phyloP scores from a whole-genome alignment of 2,888 invertebrate genomes.

The Idaea dimidiata region DNA sequence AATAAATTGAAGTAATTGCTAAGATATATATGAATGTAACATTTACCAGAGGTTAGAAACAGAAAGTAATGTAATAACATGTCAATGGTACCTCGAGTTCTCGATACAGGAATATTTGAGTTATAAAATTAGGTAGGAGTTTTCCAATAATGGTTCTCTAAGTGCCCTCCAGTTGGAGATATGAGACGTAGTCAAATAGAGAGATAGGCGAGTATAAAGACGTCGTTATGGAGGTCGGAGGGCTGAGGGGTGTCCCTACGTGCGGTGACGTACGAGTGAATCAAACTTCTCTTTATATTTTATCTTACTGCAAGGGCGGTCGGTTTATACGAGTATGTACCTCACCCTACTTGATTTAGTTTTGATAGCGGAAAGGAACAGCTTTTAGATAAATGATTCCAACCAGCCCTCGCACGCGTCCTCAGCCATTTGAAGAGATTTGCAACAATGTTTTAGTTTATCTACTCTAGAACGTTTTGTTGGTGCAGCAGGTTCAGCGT shows the following conservation, averaged over 20 bases:
- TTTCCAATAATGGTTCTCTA: conserved; percentile 67
- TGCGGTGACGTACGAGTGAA: conserved; percentile 71
- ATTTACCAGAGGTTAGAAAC: conserved; percentile 6
- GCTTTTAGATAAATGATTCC: conserved; percentile 76
- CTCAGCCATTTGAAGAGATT: conserved; percentile 48
- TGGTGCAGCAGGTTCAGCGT: conserved; percentile 46
- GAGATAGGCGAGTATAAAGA: conserved; percentile 68
- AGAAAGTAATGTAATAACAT: conserved; percentile 14
- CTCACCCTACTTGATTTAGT: conserved; percentile 76
- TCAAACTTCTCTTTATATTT: conserved; percentile 77
- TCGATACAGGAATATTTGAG: conserved; percentile 29
- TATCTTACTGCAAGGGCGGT: conserved; percentile 77
- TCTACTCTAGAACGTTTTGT: conserved; percentile 49
- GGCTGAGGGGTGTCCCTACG: conserved; percentile 44
- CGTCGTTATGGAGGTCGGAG: conserved; percentile 61
- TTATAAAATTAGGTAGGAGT: conserved; percentile 51
- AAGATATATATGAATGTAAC: conserved; percentile 7
- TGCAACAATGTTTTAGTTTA: conserved; percentile 71
- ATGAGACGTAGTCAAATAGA: conserved; percentile 74
- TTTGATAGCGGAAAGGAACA: conserved; percentile 76
- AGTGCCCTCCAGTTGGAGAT: conserved; percentile 63
- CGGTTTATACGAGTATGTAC: conserved; percentile 66
- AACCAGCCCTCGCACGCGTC: conserved; percentile 38
- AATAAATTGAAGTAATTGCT: not conserved
- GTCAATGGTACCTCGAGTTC: conserved; percentile 10